Percentiles rank a stretch among this genome's conserved stretches.
phyloP scores from a whole-genome alignment of 2,888 invertebrate genomes.

The Morpho achilles region DNA sequence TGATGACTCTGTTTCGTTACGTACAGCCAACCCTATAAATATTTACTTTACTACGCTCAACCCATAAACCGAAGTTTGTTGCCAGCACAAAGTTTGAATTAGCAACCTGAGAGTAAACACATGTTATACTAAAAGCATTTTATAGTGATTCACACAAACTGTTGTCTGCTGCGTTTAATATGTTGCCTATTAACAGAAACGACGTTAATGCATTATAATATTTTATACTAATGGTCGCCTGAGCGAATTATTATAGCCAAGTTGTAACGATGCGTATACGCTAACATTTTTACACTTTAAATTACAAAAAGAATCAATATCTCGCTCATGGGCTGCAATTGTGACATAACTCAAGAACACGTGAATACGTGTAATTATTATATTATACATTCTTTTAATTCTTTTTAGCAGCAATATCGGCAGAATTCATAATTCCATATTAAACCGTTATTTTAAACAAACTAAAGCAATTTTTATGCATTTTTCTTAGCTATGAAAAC shows the following conservation, averaged over 20 bases:
- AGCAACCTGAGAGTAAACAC: conserved; percentile 59
- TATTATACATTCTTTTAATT: no score
- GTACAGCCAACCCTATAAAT: conserved; percentile 40
- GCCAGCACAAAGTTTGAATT: conserved; percentile 54
- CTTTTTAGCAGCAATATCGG: no score
- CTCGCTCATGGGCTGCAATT: no score
- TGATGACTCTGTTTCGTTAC: conserved; percentile 43
- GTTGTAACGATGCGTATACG: background rate
- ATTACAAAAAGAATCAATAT: no score
- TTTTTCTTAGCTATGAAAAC: no score
- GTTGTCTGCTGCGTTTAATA: conserved; percentile 11
- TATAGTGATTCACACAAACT: conserved; percentile 34
- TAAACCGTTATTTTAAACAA: no score
- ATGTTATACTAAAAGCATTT: conserved; percentile 60
- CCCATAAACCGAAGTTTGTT: conserved; percentile 47
- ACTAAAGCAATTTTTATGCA: no score
- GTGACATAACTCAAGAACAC: no score
- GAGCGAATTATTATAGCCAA: conserved; percentile 14
- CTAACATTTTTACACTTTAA: background rate
- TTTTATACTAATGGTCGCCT: conserved; percentile 8
- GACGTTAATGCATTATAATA: background rate
- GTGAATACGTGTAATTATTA: no score
- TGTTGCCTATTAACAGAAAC: conserved; percentile 6
- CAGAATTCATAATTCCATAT: no score
- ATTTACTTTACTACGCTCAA: conserved; percentile 41